Evolutionary conservation across 92 coral and sea anemone species (phyloP), one percentile per base, ranked within the genome.

Genomic region (Epizoanthus illoricatus): DNA sequence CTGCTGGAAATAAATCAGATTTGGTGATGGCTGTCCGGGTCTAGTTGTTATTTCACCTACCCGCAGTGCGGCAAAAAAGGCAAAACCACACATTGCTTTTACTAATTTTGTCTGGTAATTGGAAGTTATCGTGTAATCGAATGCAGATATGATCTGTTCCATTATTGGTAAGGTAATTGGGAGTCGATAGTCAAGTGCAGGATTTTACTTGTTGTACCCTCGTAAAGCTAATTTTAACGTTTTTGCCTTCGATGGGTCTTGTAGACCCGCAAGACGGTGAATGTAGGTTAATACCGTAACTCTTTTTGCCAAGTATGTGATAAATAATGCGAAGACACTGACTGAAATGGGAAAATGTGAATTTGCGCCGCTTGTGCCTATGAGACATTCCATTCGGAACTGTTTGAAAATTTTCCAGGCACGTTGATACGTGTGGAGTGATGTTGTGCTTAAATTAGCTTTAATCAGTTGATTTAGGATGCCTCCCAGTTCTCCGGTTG

Each of bases 151-250:
- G 16, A 84, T 71, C 11, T 72, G 75, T 21, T 73, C 71, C n/a
- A 88, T 40, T 20, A 88, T 28, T 18, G 88, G 91, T 40, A 88
- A 60, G 0, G 85, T 81, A 9, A 85, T 89, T 1, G 89, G 85
- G 3, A 89, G 80, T 0, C 87, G 72, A 2, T 68, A 7, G 20
- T 89, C 92, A 20, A 19, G 68, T 4, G 49, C 47, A 6, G 87
- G 87, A 62, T 72, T 61, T 55, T 75, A 40, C 54, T 69, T 81
- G 5, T 52, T 10, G 60, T 85, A 85, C 52, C 89, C 92, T 61
- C 81, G 80, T 5, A 89, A 74, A 9, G 81, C 69, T 24, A 73
- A 57, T 39, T 28, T 16, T 43, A 85, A 42, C 8, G 43, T 16
- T 12, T 45, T 6, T 6, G 73, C 20, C 36, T 68, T 57, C 13